These are phyloP conservation scores for Melanargia galathea DNA, from an alignment of 2,888 invertebrate species.

Conservation along the genomic window DNA sequence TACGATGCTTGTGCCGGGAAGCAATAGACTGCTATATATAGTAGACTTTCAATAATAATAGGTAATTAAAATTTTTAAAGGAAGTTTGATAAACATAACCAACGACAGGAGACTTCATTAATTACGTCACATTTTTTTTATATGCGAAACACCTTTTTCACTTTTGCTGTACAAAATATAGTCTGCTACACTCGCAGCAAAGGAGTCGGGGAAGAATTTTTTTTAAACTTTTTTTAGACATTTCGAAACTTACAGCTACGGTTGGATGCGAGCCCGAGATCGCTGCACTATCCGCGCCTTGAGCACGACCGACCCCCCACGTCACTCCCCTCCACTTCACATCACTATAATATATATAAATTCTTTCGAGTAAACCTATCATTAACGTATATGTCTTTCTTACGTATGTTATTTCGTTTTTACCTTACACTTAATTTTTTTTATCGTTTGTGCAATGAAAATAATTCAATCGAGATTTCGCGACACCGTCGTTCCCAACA, in stretches of 20 bases:
- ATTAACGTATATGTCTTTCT: constrained; percentile 82
- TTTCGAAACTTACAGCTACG: background rate
- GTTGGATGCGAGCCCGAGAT: constrained; percentile 17
- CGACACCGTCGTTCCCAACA: background rate
- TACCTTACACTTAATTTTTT: constrained; percentile 65
- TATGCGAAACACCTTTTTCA: background rate
- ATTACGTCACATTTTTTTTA: background rate
- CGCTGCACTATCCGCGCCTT: constrained; percentile 46
- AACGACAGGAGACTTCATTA: background rate
- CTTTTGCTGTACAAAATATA: constrained; percentile 12
- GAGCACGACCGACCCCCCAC: constrained; percentile 41
- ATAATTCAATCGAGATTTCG: constrained; percentile 44
- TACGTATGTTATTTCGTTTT: constrained; percentile 81
- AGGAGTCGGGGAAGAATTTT: background rate
- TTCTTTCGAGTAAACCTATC: constrained; percentile 77
- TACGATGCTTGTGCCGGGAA: background rate
- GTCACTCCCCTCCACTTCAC: constrained; percentile 26
- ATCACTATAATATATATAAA: constrained; percentile 61
- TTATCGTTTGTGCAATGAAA: constrained; percentile 70
- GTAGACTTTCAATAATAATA: background rate
- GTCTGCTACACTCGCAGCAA: constrained; percentile 1
- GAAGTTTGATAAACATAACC: background rate
- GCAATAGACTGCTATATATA: background rate
- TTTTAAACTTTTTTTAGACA: background rate
- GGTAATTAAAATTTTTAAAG: background rate